Percentiles rank a stretch among this genome's conserved stretches.
These are phyloP conservation scores for Cladopsammia gracilis DNA, from an alignment of 64 coral and sea anemone species.

Conservation along the genomic window DNA sequence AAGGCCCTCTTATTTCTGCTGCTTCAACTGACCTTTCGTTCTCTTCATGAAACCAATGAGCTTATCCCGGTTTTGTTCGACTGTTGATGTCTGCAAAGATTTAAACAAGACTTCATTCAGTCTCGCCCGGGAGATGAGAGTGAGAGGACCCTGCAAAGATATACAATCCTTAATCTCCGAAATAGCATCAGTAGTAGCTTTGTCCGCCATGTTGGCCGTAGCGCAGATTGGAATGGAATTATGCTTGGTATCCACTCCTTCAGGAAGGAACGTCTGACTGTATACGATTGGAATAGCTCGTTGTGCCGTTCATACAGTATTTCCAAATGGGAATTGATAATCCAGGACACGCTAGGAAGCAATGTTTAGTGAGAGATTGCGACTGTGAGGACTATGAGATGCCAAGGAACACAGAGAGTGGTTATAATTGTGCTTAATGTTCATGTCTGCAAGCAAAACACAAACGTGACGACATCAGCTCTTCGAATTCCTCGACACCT, in stretches of 20 bases:
- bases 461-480: not conserved
- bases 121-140: conserved; percentile 12
- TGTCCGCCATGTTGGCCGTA: not conserved
- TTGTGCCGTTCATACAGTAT: not conserved
- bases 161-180: not conserved
- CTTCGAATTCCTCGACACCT: not conserved
- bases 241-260: conserved; percentile 6
- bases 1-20: conserved; percentile 14
- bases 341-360: not conserved
- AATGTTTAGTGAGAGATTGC: conserved; percentile 21
- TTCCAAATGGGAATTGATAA: conserved; percentile 2
- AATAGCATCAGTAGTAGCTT: not conserved
- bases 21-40: conserved; percentile 27
- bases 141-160: not conserved
- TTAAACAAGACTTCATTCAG: conserved; percentile 24
- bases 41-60: conserved; percentile 18
- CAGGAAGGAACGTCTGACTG: conserved; percentile 15
- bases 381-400: conserved; percentile 29
- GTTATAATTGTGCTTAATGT: not conserved
- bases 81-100: conserved; percentile 45
- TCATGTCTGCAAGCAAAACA: conserved; percentile 19
- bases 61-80: conserved; percentile 30
- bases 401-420: not conserved
- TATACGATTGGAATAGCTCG: not conserved
- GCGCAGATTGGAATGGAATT: not conserved